Conservation (phyloP, 2,888 invertebrate genomes). For the Eledona agricola region DNA sequence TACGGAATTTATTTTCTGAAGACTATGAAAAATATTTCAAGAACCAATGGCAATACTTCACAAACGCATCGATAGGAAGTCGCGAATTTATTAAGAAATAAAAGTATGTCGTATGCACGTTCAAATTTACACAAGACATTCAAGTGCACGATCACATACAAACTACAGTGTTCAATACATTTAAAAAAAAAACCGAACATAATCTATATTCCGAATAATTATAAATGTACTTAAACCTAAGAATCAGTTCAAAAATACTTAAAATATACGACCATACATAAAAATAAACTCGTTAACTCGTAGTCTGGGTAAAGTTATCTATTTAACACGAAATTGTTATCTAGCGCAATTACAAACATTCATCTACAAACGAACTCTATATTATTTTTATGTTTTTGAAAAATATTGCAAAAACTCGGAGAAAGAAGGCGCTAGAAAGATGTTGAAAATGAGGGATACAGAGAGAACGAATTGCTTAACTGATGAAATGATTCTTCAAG, state of each 20-base stretch:
- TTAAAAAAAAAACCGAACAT: constrained; percentile 34
- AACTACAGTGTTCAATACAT: constrained; percentile 37
- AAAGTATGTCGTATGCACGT: constrained; percentile 36
- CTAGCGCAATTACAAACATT: constrained; percentile 36
- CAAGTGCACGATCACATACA: constrained; percentile 45
- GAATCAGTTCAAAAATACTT: constrained; percentile 44
- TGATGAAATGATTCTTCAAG: constrained; percentile 87
- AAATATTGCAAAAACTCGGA: constrained; percentile 35
- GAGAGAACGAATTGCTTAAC: constrained; percentile 59
- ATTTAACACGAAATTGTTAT: constrained; percentile 31
- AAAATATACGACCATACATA: constrained; percentile 37
- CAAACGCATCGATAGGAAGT: too few relatives aligned
- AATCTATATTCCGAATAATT: constrained; percentile 23
- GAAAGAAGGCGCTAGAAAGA: constrained; percentile 26
- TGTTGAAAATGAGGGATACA: constrained; percentile 6
- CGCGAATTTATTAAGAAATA: too few relatives aligned
- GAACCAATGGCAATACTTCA: too few relatives aligned
- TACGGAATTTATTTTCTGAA: too few relatives aligned
- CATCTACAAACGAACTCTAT: constrained; percentile 29
- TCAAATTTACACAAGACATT: constrained; percentile 45
- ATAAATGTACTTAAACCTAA: constrained; percentile 40
- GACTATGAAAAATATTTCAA: too few relatives aligned
- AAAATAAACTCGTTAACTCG: constrained; percentile 17
- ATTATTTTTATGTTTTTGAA: constrained; percentile 14
- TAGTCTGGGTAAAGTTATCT: constrained; percentile 17